phyloP scores from a whole-genome alignment of 2,113 vertebrate genomes.

The Microcebus ravelobensis region DNA sequence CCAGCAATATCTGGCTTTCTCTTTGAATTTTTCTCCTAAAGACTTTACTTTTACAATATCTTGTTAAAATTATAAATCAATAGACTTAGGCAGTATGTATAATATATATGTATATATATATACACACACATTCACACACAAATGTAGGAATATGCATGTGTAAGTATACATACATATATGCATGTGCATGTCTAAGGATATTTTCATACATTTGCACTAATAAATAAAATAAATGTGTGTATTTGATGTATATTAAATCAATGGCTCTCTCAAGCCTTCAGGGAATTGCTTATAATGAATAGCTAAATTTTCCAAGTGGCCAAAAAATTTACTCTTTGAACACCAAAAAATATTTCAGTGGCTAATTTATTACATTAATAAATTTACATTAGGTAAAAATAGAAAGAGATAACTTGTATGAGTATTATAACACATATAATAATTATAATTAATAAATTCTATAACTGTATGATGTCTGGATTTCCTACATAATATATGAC shows the following conservation, averaged over 20 bases:
- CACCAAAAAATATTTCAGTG: neutral
- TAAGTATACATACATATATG: neutral
- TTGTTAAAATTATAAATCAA: slow-evolving; percentile 58
- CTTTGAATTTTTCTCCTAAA: slow-evolving; percentile 47
- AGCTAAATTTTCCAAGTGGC: neutral
- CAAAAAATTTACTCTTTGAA: neutral
- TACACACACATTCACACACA: neutral
- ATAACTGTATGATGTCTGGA: neutral
- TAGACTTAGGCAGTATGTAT: neutral
- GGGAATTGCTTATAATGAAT: slow-evolving; percentile 6
- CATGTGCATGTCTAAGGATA: neutral
- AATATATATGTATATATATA: neutral
- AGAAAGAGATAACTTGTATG: neutral
- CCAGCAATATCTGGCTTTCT: slow-evolving; percentile 50
- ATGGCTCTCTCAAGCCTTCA: neutral
- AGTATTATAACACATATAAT: neutral
- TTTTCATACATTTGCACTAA: neutral
- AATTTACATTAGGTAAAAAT: slow-evolving; percentile 37
- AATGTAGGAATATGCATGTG: neutral
- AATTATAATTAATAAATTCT: slow-evolving; percentile 55
- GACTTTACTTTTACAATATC: slow-evolving; percentile 47
- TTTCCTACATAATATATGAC: neutral
- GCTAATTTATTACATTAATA: slow-evolving; percentile 41
- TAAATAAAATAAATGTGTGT: neutral
- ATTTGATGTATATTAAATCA: slow-evolving; percentile 35